Percentiles rank a stretch among this genome's conserved stretches.
Evolutionary conservation across 2,797 vertebrate genomes (phyloP).

Genomic region (Enteromius thamalakanensis): DNA sequence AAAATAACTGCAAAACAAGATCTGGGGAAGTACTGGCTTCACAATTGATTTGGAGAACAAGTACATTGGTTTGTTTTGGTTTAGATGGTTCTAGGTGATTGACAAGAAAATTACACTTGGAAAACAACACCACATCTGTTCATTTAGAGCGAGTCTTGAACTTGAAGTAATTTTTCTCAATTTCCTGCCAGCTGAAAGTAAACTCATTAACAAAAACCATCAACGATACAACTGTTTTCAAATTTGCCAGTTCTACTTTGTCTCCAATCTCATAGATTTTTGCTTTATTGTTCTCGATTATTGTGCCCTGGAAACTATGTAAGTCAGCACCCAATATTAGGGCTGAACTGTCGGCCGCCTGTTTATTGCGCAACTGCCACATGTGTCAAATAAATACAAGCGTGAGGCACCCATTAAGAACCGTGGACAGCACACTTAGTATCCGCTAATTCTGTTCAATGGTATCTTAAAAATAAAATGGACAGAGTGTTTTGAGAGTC

Average conservation of each 20-base stretch:
- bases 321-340: constrained; percentile 30
- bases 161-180: not conserved
- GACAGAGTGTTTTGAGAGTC: constrained; percentile 69
- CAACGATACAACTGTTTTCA: not conserved
- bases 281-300: constrained; percentile 7
- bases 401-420: constrained; percentile 4
- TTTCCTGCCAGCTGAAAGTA: not conserved
- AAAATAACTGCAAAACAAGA: not conserved
- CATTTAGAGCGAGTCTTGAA: not conserved
- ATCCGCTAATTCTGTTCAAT: constrained; percentile 46
- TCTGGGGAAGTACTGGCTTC: not conserved
- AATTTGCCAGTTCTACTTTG: not conserved
- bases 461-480: constrained; percentile 65
- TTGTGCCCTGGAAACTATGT: constrained; percentile 37
- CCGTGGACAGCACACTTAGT: constrained; percentile 31
- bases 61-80: not conserved
- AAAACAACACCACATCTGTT: not conserved
- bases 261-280: not conserved
- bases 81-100: not conserved
- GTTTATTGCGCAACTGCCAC: constrained; percentile 6
- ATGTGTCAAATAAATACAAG: constrained; percentile 40
- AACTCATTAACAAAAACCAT: not conserved
- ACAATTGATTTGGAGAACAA: not conserved
- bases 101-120: not conserved
- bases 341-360: not conserved